These are phyloP conservation scores for Achlya flavicornis DNA, from an alignment of 2,888 invertebrate species.

Conservation along the genomic window DNA sequence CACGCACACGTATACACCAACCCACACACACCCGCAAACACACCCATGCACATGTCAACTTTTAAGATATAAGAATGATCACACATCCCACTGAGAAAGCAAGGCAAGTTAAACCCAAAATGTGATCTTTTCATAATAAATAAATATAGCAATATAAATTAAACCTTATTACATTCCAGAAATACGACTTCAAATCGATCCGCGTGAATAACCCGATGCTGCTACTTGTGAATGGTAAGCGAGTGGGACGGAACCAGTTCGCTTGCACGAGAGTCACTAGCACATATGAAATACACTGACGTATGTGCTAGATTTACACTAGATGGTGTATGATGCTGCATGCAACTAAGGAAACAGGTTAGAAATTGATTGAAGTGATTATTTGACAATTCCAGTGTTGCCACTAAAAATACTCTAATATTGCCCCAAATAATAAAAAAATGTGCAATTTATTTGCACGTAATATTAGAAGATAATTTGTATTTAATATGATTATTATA, in stretches of 20 bases:
- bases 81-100: too few species aligned
- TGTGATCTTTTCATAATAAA: too few species aligned
- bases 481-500: too few species aligned
- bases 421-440: background rate
- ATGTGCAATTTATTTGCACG: background rate
- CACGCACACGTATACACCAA: too few species aligned
- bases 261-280: constrained; percentile 87
- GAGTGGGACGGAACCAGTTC: constrained; percentile 86
- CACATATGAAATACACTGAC: constrained; percentile 84
- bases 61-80: too few species aligned
- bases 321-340: too few species aligned
- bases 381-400: background rate
- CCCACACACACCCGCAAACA: too few species aligned
- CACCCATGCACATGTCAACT: too few species aligned
- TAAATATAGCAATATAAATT: too few species aligned
- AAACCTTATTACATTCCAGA: constrained; percentile 76
- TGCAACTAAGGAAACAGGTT: constrained; percentile 9
- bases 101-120: too few species aligned
- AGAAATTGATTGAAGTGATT: constrained; percentile 6
- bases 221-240: constrained; percentile 90
- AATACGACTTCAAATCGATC: constrained; percentile 88
- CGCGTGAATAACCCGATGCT: constrained; percentile 91
- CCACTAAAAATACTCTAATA: background rate
- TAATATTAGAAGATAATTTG: too few species aligned
- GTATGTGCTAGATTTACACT: background rate